Base-by-base conservation (phyloP, 2,888 invertebrate genomes). In the Erebia ligea region DNA sequence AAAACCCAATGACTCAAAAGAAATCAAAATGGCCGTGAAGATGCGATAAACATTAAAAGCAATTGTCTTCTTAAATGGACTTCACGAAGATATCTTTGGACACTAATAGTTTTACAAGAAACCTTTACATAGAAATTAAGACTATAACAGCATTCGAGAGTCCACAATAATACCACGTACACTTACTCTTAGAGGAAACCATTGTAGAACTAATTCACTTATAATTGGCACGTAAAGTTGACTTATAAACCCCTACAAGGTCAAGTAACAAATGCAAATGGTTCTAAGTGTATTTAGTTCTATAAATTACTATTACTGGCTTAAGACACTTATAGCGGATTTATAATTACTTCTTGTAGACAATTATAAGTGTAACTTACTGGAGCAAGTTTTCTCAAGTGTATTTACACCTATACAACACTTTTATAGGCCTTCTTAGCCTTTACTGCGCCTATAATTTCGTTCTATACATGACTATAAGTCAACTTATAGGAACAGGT, bases 251-350 rank as follows among this genome's bases (percentile, higher is more conserved):
- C 63, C 63, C 50, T 63, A 63, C 42, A 63, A 63, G 63, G 45
- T 63, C 48, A 63, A 63, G 48, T 61, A 61, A 61, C 61, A 34
- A 61, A 40, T 34, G 34, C 61, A 61, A 61, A 61, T 61, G 61
- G 34, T 63, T 63, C 63, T 63, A 63, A 63, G 50, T 63, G 63
- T 48, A 63, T 48, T 19, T 63, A 45, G 63, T 63, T 63, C 63
- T 63, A 63, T 63, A 63, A 63, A 63, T 63, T 63, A 63, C 63
- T 63, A 63, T 63, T 63, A 63, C 45, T 63, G 50, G 48, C 63
- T 17, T 63, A 48, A 42, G 63, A 63, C 63, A 63, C 48, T 63
- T 63, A 63, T 63, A 63, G 63, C 63, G 48, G 63, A 63, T 63
- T 63, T 50, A 63, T 48, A 48, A 63, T 48, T 48, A 48, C 48